phyloP scores from a whole-genome alignment of 2,797 vertebrate genomes.

The Lagodon rhomboides region DNA sequence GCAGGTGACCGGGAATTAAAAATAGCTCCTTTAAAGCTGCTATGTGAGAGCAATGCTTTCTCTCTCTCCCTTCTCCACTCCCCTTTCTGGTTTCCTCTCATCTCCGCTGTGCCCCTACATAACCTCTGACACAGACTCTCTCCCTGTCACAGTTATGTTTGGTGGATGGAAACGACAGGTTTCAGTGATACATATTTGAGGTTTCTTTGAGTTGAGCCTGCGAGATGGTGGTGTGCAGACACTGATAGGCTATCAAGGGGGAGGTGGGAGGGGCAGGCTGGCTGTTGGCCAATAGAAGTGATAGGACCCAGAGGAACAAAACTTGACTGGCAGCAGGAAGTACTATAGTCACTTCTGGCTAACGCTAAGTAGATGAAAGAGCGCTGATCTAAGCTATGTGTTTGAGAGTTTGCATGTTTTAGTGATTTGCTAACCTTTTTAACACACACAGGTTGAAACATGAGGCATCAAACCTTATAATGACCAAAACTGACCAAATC shows the following conservation, averaged over 20 bases:
- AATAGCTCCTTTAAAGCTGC: neutral
- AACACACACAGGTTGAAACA: neutral
- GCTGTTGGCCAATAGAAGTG: constrained; percentile 68
- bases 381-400: constrained; percentile 27
- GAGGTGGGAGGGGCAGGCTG: constrained; percentile 63
- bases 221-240: constrained; percentile 40
- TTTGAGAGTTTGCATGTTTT: constrained; percentile 10
- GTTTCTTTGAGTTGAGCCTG: constrained; percentile 10
- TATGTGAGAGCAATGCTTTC: constrained; percentile 34
- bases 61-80: constrained; percentile 24
- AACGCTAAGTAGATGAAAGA: constrained; percentile 62
- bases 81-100: constrained; percentile 55
- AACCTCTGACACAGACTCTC: constrained; percentile 55
- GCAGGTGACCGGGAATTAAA: too few species aligned
- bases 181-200: constrained; percentile 14
- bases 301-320: constrained; percentile 68
- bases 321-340: constrained; percentile 17
- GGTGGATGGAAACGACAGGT: constrained; percentile 22
- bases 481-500: neutral
- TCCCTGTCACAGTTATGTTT: constrained; percentile 4
- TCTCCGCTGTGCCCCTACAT: constrained; percentile 72
- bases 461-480: neutral
- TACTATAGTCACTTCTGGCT: too few species aligned
- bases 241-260: constrained; percentile 65
- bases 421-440: neutral